Conservation (phyloP, 2,113 vertebrate genomes). For the Papio anubis region DNA sequence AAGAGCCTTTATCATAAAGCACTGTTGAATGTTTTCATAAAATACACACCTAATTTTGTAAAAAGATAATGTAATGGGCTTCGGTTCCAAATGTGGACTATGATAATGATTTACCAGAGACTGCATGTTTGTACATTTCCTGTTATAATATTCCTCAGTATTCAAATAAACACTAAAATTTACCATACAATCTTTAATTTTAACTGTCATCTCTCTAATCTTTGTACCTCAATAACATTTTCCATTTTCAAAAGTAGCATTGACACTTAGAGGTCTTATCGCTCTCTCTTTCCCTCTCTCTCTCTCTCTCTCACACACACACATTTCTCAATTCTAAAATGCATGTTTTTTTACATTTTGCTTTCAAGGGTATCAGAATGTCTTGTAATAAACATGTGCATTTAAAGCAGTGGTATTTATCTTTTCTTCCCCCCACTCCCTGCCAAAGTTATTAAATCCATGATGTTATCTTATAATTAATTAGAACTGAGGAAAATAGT, state of each 20-base stretch:
- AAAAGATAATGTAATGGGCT: background rate
- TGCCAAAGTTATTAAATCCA: background rate
- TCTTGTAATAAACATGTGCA: background rate
- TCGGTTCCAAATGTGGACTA: background rate
- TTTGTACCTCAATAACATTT: constrained; percentile 18
- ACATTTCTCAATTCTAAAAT: background rate
- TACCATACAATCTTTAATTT: constrained; percentile 2
- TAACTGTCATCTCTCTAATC: background rate
- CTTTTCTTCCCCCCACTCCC: background rate
- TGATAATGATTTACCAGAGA: constrained; percentile 34
- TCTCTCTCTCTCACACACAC: background rate
- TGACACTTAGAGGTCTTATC: background rate
- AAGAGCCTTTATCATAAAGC: background rate
- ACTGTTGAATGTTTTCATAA: constrained; percentile 15
- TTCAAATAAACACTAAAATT: constrained; percentile 18
- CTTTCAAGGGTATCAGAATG: constrained; percentile 28
- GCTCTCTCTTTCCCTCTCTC: too few relatives aligned
- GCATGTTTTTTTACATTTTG: background rate
- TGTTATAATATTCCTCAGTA: background rate
- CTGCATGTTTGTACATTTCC: background rate
- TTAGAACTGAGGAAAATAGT: background rate
- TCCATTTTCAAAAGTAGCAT: constrained; percentile 47
- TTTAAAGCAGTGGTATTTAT: constrained; percentile 11
- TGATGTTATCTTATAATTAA: background rate
- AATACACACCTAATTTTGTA: constrained; percentile 29